Evolutionary conservation across 2,797 vertebrate species (phyloP).

Genomic region (Sebastes paucispinis): DNA sequence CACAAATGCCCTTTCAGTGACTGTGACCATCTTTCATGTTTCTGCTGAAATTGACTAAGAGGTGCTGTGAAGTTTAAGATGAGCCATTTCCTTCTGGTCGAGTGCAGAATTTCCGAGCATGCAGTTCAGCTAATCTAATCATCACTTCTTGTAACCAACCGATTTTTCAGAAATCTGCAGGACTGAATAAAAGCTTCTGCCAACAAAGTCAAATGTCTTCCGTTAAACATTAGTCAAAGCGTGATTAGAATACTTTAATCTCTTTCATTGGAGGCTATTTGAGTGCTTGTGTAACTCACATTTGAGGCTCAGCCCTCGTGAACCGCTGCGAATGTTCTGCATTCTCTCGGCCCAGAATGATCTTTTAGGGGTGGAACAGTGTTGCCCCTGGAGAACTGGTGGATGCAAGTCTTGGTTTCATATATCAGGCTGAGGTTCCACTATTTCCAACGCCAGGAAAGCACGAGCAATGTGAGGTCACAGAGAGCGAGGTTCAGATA

Average conservation of each 20-base stretch:
- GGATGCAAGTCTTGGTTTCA: slow-evolving; percentile 70
- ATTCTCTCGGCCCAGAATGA: slow-evolving; percentile 48
- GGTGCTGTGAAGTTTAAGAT: slow-evolving; percentile 50
- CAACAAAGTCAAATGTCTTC: slow-evolving; percentile 35
- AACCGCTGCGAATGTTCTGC: slow-evolving; percentile 44
- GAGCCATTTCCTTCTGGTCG: slow-evolving; percentile 35
- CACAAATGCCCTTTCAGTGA: slow-evolving; percentile 64
- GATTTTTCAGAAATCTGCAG: slow-evolving; percentile 31
- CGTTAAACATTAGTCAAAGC: slow-evolving; percentile 40
- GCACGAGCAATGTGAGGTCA: slow-evolving; percentile 71
- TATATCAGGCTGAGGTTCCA: slow-evolving; percentile 68
- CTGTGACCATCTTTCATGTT: slow-evolving; percentile 37
- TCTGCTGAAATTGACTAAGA: slow-evolving; percentile 62
- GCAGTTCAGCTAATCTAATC: slow-evolving; percentile 50
- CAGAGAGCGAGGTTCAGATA: slow-evolving; percentile 56
- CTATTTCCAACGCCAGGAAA: slow-evolving; percentile 64
- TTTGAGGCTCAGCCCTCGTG: slow-evolving; percentile 31
- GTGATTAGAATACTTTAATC: slow-evolving; percentile 29
- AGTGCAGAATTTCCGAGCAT: slow-evolving; percentile 25
- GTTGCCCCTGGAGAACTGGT: slow-evolving; percentile 46
- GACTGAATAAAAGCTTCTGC: slow-evolving; percentile 24
- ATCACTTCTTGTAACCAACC: slow-evolving; percentile 34
- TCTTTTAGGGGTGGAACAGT: slow-evolving; percentile 57
- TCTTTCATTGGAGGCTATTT: slow-evolving; percentile 25
- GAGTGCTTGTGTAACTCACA: slow-evolving; percentile 46